Evolutionary conservation across 2,797 vertebrate species (phyloP).

Genomic region (Cottoperca gobio): DNA sequence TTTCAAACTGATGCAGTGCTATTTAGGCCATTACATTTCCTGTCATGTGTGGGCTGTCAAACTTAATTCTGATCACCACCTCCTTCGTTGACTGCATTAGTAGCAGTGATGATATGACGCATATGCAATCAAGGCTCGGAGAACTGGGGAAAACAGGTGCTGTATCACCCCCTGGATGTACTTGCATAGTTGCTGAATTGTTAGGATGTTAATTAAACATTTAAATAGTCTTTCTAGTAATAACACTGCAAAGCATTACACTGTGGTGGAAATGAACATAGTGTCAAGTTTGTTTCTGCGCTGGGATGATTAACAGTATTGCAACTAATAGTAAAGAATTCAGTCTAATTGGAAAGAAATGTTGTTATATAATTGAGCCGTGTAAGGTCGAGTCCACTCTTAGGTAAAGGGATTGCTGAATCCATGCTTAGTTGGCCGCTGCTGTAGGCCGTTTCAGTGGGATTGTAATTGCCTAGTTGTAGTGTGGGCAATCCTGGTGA

Average conservation of each 20-base stretch:
- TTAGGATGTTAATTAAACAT: slow-evolving; percentile 3
- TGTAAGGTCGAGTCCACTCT: slow-evolving; percentile 29
- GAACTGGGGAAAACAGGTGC: slow-evolving; percentile 1
- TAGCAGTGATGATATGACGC: not conserved
- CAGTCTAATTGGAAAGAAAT: slow-evolving; percentile 7
- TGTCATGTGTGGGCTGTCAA: slow-evolving; percentile 25
- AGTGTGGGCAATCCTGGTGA: slow-evolving; percentile 57
- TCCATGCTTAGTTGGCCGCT: slow-evolving; percentile 18
- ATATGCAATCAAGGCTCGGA: not conserved
- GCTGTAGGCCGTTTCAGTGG: slow-evolving; percentile 38
- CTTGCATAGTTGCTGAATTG: not conserved
- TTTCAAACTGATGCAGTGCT: slow-evolving; percentile 38
- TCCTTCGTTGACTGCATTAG: slow-evolving; percentile 20
- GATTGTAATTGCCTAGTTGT: slow-evolving; percentile 59
- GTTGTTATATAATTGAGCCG: not conserved
- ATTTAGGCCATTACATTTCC: slow-evolving; percentile 26
- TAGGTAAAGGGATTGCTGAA: slow-evolving; percentile 48
- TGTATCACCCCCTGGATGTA: slow-evolving; percentile 2
- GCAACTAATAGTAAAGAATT: not conserved
- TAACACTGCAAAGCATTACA: not conserved
- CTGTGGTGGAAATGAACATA: not conserved
- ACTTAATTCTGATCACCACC: slow-evolving; percentile 33
- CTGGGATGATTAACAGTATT: not conserved
- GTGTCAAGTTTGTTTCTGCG: not conserved
- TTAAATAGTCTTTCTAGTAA: not conserved